These are phyloP conservation scores for Lophius americanus DNA, from an alignment of 2,797 vertebrate genomes.

Conservation along the genomic window DNA sequence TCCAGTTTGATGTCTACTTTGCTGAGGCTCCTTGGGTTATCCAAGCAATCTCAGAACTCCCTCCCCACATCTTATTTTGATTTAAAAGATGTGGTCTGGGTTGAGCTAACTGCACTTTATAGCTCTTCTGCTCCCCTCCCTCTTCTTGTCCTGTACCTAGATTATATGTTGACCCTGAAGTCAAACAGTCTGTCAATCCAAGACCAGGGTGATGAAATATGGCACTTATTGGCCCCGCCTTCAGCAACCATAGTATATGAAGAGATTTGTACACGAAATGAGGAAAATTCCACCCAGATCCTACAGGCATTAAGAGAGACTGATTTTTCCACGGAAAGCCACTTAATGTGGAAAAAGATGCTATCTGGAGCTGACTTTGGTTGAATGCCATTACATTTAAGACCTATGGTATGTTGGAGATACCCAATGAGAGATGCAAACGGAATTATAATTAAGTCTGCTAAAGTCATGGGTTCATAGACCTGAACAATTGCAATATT, in stretches of 20 bases:
- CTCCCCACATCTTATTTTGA: constrained; percentile 35
- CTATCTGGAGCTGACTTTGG: constrained; percentile 10
- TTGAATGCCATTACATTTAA: background rate
- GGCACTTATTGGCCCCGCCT: background rate
- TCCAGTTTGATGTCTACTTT: constrained; percentile 31
- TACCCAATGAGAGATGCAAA: too few species aligned
- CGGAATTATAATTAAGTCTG: too few species aligned
- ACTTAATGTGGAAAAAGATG: constrained; percentile 16
- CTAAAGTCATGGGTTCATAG: too few species aligned
- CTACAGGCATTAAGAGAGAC: background rate
- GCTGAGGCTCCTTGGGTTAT: constrained; percentile 15
- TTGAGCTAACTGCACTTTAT: background rate
- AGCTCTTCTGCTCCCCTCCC: background rate
- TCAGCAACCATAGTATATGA: constrained; percentile 2
- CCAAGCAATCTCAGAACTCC: constrained; percentile 22
- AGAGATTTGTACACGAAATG: background rate
- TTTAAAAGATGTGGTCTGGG: constrained; percentile 28
- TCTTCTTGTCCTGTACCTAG: background rate
- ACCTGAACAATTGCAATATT: too few species aligned
- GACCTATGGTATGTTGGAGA: too few species aligned
- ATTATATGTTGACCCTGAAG: background rate
- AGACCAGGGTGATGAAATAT: background rate
- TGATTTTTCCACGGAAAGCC: constrained; percentile 5
- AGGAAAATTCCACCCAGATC: constrained; percentile 1
- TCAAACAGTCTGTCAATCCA: constrained; percentile 9